Percentiles rank a stretch among this genome's conserved stretches.
Evolutionary conservation across 2,113 vertebrate genomes (phyloP).

Genomic region (Gobio gobio): DNA sequence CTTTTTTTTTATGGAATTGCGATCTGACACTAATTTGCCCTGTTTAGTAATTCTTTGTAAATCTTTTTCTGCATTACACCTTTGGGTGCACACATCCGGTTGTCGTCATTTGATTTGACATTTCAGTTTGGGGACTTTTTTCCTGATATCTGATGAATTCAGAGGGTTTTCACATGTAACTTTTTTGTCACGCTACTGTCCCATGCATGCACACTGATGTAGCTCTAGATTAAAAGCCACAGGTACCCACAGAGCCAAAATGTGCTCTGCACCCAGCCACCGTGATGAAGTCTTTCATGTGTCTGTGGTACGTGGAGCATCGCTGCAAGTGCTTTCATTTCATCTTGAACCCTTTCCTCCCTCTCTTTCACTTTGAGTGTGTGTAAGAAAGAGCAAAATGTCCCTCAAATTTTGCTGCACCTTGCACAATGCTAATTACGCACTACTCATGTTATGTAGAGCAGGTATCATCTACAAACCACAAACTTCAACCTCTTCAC

Average conservation of each 20-base stretch:
- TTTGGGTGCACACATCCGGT: constrained; percentile 1
- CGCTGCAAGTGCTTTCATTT: constrained; percentile 40
- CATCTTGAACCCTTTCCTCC: constrained; percentile 1
- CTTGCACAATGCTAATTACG: constrained; percentile 51
- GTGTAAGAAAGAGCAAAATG: constrained; percentile 8
- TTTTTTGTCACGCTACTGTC: constrained; percentile 33
- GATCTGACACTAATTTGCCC: too few relatives aligned
- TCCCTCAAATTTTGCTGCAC: constrained; percentile 36
- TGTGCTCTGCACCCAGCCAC: constrained; percentile 25
- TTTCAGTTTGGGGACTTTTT: constrained; percentile 53
- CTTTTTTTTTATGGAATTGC: too few relatives aligned
- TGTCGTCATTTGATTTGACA: constrained; percentile 58
- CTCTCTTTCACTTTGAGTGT: constrained; percentile 25
- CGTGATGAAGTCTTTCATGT: constrained; percentile 30
- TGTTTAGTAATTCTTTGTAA: neutral
- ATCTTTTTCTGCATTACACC: constrained; percentile 8
- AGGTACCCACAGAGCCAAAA: constrained; percentile 2
- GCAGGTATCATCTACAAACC: constrained; percentile 28
- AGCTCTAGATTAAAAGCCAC: constrained; percentile 40
- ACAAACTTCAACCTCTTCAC: constrained; percentile 1
- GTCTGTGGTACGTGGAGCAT: constrained; percentile 11
- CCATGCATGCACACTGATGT: constrained; percentile 30
- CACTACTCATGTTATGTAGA: neutral
- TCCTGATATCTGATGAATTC: constrained; percentile 55
- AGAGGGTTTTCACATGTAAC: constrained; percentile 24